These are phyloP conservation scores for Limenitis camilla DNA, from an alignment of 2,888 invertebrate genomes.

Conservation along the genomic window DNA sequence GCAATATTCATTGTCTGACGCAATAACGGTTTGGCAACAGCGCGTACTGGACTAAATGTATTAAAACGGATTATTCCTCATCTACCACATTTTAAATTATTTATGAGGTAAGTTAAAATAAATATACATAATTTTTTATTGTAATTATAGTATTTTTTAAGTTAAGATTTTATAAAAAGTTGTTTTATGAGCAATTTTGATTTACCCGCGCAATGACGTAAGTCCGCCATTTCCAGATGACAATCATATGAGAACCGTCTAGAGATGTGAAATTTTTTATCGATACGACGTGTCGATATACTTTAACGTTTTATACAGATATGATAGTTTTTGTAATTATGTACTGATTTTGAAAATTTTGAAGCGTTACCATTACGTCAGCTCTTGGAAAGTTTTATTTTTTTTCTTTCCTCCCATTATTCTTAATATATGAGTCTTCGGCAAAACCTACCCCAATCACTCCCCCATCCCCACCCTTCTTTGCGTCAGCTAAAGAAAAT, in stretches of 20 bases:
- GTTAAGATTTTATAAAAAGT: slow-evolving; percentile 17
- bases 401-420: too few species aligned
- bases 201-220: slow-evolving; percentile 68
- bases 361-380: too few species aligned
- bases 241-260: slow-evolving; percentile 60
- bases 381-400: too few species aligned
- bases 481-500: too few species aligned
- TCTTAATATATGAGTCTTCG: too few species aligned
- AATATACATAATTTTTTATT: slow-evolving; percentile 6
- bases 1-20: slow-evolving; percentile 64
- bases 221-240: slow-evolving; percentile 51
- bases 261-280: too few species aligned
- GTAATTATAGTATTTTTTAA: slow-evolving; percentile 7
- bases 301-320: too few species aligned
- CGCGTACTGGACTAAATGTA: slow-evolving; percentile 62
- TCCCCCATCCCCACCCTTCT: too few species aligned
- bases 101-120: slow-evolving; percentile 56
- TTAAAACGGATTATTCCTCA: slow-evolving; percentile 42
- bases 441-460: too few species aligned
- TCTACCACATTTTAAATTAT: slow-evolving; percentile 38
- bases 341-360: too few species aligned
- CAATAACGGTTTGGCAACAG: slow-evolving; percentile 71
- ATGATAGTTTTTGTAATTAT: too few species aligned
- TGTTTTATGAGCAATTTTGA: slow-evolving; percentile 46
- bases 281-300: too few species aligned